Conservation (phyloP, 2,888 invertebrate genomes). For the Lepetodrilus schrolli region DNA sequence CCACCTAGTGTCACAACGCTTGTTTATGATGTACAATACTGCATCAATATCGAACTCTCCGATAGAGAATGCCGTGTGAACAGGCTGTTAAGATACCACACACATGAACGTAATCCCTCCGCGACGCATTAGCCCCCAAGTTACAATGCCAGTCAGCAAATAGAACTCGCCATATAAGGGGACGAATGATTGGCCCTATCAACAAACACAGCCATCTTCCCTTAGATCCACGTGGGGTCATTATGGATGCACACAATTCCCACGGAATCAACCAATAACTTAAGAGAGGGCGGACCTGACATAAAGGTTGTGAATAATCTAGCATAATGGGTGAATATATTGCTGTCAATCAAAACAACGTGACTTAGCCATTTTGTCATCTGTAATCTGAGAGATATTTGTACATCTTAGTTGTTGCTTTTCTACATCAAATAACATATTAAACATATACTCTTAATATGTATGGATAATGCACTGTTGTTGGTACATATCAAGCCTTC, state of each 20-base stretch:
- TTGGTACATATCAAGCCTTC: no score
- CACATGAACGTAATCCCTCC: constrained; percentile 32
- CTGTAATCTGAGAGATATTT: no score
- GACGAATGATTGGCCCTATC: constrained; percentile 39
- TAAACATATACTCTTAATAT: no score
- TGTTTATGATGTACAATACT: constrained; percentile 20
- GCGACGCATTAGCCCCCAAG: constrained; percentile 24
- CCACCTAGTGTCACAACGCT: neutral
- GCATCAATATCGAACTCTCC: constrained; percentile 4
- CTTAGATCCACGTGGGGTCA: constrained; percentile 32
- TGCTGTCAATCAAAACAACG: constrained; percentile 37
- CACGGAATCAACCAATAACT: constrained; percentile 26
- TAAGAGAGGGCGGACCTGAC: constrained; percentile 2
- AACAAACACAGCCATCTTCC: constrained; percentile 33
- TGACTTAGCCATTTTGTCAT: neutral
- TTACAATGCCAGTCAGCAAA: constrained; percentile 34
- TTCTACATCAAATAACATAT: no score
- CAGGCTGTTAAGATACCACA: constrained; percentile 34
- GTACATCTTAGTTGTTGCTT: no score
- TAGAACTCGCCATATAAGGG: constrained; percentile 34
- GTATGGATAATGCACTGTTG: no score
- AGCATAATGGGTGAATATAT: constrained; percentile 37
- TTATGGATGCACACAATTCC: constrained; percentile 22
- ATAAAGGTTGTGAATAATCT: neutral
- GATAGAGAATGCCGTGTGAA: constrained; percentile 27